These are phyloP conservation scores for Benthosema pterotum DNA, from an alignment of 2,797 vertebrate species.

Conservation along the genomic window DNA sequence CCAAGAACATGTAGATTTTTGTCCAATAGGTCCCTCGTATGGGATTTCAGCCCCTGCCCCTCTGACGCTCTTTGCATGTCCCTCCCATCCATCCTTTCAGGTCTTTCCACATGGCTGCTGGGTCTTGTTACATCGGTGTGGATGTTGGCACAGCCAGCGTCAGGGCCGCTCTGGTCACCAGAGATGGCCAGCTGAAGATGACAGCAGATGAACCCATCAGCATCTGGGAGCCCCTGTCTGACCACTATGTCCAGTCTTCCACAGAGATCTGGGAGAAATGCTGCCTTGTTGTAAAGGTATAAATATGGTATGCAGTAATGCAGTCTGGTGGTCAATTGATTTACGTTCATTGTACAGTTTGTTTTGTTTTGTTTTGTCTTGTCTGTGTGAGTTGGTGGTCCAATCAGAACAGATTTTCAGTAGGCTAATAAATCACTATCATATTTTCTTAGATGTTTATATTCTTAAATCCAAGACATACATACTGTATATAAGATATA, in stretches of 20 bases:
- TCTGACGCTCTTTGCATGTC: too few relatives aligned
- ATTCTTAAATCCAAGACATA: too few relatives aligned
- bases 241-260: slow-evolving; percentile 93
- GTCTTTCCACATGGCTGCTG: slow-evolving; percentile 49
- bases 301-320: neutral
- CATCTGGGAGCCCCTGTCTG: slow-evolving; percentile 86
- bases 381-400: too few relatives aligned
- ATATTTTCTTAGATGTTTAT: too few relatives aligned
- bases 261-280: slow-evolving; percentile 92
- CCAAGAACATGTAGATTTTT: too few relatives aligned
- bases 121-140: slow-evolving; percentile 87
- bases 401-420: too few relatives aligned
- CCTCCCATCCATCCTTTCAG: neutral
- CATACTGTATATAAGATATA: too few relatives aligned
- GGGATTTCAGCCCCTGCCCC: too few relatives aligned
- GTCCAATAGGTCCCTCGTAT: too few relatives aligned
- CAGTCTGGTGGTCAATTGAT: neutral
- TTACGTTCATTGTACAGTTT: neutral
- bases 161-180: slow-evolving; percentile 89
- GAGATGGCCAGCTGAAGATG: slow-evolving; percentile 73
- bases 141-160: slow-evolving; percentile 94
- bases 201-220: slow-evolving; percentile 84
- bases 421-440: too few relatives aligned
- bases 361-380: neutral
- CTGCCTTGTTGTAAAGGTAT: slow-evolving; percentile 88